Base-by-base conservation (phyloP, 2,797 vertebrate genomes). In the Tapera naevia region DNA sequence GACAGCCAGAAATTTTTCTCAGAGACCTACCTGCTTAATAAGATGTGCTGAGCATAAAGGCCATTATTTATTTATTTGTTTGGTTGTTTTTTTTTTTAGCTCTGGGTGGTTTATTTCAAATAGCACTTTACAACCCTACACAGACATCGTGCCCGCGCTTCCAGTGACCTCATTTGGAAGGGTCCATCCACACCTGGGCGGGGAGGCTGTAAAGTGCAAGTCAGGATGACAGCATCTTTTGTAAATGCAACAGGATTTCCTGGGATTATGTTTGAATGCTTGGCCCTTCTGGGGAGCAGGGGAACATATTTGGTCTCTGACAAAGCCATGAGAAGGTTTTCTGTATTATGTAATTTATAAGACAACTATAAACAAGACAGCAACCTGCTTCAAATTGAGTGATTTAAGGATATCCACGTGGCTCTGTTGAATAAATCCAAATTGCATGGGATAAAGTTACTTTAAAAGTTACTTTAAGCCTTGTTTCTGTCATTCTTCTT, bases 221-320 rank as follows among this genome's bases (percentile, higher is more conserved):
- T 48, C 0, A 0, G 60, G 61, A 93, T 94, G 95, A 96, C 80
- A 90, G 39, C 80, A 89, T 94, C 74, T 95, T 92, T 76, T 87
- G 13, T 80, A 87, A 95, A 91, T 67, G 70, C 43, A 79, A 72
- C 16, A 61, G 84, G 86, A 93, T 94, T 97, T 96, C 94, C 94
- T 95, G 86, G 57, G 86, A 93, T 96, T 96, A 72, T 85, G 17
- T 93, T 82, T 67, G 50, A 90, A 65, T 58, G 39, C n/a, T 37
- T 78, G 65, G 73, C 28, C 8, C 41, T 85, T 66, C 57, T 73
- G 30, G 62, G 73, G 35, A 69, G 50, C n/a, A 27, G 28, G 23
- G 62, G n/a, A 62, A 67, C 0, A 0, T 41, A 37, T 79, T 69
- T 79, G 25, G 28, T 76, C 54, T 88, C 67, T 80, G 48, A 83